These are phyloP conservation scores for Plotosus lineatus DNA, from an alignment of 2,113 vertebrate species.

Conservation along the genomic window DNA sequence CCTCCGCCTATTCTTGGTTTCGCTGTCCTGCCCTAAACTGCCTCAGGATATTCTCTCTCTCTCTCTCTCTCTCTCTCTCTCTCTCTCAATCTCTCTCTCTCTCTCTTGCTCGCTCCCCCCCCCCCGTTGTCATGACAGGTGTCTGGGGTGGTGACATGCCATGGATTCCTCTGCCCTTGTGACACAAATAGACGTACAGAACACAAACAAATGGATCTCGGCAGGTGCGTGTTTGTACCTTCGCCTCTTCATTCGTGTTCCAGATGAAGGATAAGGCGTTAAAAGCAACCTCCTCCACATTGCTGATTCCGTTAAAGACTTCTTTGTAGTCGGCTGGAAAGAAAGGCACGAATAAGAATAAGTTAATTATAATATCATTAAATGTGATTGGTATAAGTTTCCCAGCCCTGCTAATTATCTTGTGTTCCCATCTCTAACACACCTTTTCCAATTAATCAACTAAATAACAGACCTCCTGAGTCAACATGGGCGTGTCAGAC, in stretches of 20 bases:
- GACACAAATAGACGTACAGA: conserved; percentile 49
- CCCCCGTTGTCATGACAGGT: conserved; percentile 63
- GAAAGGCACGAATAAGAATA: background rate
- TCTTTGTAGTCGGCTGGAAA: conserved; percentile 94
- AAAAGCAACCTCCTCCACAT: conserved; percentile 92
- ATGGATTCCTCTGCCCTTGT: conserved; percentile 75
- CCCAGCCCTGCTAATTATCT: background rate
- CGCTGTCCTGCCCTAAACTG: conserved; percentile 54
- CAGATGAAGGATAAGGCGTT: conserved; percentile 94
- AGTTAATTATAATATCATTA: background rate
- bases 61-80: conserved; percentile 16
- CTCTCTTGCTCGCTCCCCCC: too few relatives aligned
- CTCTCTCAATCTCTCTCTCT: background rate
- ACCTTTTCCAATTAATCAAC: background rate
- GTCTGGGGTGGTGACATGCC: conserved; percentile 76
- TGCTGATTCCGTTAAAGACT: conserved; percentile 89
- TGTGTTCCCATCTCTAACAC: background rate
- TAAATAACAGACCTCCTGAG: conserved; percentile 1
- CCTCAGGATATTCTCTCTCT: conserved; percentile 48
- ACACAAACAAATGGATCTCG: conserved; percentile 38
- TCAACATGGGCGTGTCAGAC: background rate
- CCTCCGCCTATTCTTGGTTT: conserved; percentile 61
- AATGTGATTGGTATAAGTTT: background rate
- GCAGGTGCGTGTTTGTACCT: conserved; percentile 72
- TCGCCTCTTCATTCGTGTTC: conserved; percentile 91